Base-by-base conservation (phyloP, 2,797 vertebrate genomes). In the Hozukius guyotensis region DNA sequence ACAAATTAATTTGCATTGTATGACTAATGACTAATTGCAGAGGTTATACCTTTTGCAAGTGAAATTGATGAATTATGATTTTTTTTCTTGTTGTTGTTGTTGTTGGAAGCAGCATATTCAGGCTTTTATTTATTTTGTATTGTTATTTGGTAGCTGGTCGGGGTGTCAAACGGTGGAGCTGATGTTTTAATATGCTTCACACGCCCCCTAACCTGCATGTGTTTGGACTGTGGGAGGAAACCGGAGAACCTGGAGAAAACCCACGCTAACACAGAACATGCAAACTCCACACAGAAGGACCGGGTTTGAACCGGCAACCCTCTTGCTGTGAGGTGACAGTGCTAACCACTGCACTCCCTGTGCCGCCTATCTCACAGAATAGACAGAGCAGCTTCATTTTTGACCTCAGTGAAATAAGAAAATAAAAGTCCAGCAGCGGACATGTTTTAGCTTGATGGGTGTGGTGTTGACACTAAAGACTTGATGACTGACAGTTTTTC, bases 21-120 rank as follows among this genome's bases (percentile, higher is more conserved):
- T 83, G 65, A 86, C 75, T 80, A 85, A 86, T 84, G 67, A 79
- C 65, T 76, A 79, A 84, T 61, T 83, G 46, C 69, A 4, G 36
- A 52, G 57, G 61, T 83, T 66, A 72, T 3, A 65, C 31, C 82
- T 72, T 68, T 78, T 79, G 75, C 71, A 80, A 82, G 42, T 82
- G 29, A 71, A 74, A 71, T 69, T 73, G 53, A 78, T 79, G 34
- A 65, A 83, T 75, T 63, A 10, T 18, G 53, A 25, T 61, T 76
- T 57, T 38, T 38, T 72, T 4, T 14, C 13, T 0, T 32, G n/a
- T 56, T 53, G 34, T 10, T 34, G 32, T 80, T 71, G 24, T 70
- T 66, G 34, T 34, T 4, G 2, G 1, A 38, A 31, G 25, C 22
- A 67, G 10, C 18, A 31, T 59, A 77, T 61, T 81, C 34, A 53